Evolutionary conservation across 2,113 vertebrate genomes (phyloP), one percentile per base, ranked within the genome.

Genomic region (Sprattus sprattus): DNA sequence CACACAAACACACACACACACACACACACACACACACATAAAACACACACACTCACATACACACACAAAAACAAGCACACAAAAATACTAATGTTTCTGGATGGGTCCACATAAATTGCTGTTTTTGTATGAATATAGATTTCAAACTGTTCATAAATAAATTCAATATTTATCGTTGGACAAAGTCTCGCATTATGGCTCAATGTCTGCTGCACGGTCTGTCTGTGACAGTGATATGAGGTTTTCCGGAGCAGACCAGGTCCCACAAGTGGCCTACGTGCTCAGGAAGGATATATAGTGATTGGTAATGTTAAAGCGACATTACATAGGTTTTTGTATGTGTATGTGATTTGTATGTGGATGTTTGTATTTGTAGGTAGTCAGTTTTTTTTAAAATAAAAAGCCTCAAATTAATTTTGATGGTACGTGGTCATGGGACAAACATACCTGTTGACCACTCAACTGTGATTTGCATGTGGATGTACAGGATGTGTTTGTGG

Each of bases 101-200:
- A 78, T 16, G 15, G 71, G 32, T 32, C 25, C 4, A 78, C 32
- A 78, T 78, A 28, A 78, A 78, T 75, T 78, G 39, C 39, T 71
- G 28, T 28, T 28, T 71, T 32, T 15, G n/a, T 15, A 8, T 16
- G 28, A 78, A 44, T 18, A 32, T 78, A 32, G 71, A 78, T 71
- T 71, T 71, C n/a, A 71, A 71, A 71, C 28, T 28, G n/a, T 78
- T 78, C 32, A 78, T 78, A 78, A 39, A 39, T 78, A 39, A 78
- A 78, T 78, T 3, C 39, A 78, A 78, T 78, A 32, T 32, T 39
- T 11, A 78, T 39, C 10, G 15, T 78, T 78, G 28, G 71, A 78
- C 71, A 39, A 78, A 28, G 28, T 25, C 6, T 67, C 11, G 28
- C 11, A 78, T 78, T 13, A 15, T 11, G 32, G 39, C 71, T 39